phyloP scores from a whole-genome alignment of 2,113 vertebrate genomes.

The Cebus imitator region DNA sequence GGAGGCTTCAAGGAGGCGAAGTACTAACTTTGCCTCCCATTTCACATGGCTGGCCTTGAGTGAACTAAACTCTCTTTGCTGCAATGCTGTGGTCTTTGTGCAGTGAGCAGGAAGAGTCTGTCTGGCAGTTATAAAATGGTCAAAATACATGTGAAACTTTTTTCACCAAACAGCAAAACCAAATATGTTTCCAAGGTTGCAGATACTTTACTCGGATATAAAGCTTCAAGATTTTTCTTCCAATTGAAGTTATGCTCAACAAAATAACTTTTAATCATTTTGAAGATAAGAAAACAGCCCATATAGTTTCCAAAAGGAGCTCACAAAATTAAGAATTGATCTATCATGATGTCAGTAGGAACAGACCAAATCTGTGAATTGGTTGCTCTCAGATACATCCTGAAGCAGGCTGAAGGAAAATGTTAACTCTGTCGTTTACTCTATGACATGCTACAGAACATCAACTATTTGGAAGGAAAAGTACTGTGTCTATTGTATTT shows the following conservation, averaged over 20 bases:
- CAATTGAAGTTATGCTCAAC: background rate
- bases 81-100: too few relatives aligned
- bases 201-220: background rate
- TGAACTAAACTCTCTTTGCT: too few relatives aligned
- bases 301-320: background rate
- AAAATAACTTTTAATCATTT: background rate
- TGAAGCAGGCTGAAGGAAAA: background rate
- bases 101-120: too few relatives aligned
- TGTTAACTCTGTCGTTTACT: background rate
- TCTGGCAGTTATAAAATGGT: background rate
- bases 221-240: background rate
- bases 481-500: background rate
- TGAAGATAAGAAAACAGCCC: background rate
- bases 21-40: too few relatives aligned
- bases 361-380: background rate
- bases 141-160: background rate
- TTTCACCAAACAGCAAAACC: background rate
- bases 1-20: too few relatives aligned
- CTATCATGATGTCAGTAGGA: background rate
- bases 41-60: too few relatives aligned
- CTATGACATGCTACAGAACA: background rate
- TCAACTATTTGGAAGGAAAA: background rate
- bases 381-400: background rate
- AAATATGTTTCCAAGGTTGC: background rate
- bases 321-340: background rate